phyloP scores from a whole-genome alignment of 2,797 vertebrate species.

The Takifugu ocellatus region DNA sequence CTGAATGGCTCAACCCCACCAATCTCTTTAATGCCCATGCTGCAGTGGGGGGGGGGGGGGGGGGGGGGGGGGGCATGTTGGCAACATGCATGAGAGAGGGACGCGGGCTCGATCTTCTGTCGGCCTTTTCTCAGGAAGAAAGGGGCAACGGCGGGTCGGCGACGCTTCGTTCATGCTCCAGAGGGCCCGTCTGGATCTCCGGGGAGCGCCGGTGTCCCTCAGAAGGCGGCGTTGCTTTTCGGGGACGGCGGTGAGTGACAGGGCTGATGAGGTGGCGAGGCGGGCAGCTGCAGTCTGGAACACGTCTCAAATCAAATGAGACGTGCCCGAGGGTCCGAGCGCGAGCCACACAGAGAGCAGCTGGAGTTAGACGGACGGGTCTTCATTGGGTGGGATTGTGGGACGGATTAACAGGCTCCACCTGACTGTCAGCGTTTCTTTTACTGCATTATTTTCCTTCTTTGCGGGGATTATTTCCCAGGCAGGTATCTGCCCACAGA shows the following conservation, averaged over 20 bases:
- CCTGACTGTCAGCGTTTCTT: neutral
- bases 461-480: neutral
- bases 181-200: constrained; percentile 37
- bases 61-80: constrained; percentile 34
- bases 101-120: constrained; percentile 37
- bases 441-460: neutral
- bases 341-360: neutral
- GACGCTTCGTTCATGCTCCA: constrained; percentile 54
- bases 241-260: constrained; percentile 22
- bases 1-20: constrained; percentile 77
- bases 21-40: constrained; percentile 68
- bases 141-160: constrained; percentile 25
- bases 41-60: constrained; percentile 35
- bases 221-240: constrained; percentile 3
- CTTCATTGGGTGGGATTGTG: constrained; percentile 4
- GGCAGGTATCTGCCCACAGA: neutral
- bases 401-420: constrained; percentile 6
- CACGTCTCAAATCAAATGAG: constrained; percentile 49
- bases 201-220: constrained; percentile 34
- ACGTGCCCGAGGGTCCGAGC: too few relatives aligned
- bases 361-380: neutral
- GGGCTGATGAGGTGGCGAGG: constrained; percentile 42
- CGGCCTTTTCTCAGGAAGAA: constrained; percentile 15
- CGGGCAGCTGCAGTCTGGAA: constrained; percentile 53
- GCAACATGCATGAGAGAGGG: constrained; percentile 34